A percentile compares a stretch with the other conserved stretches of the same genome.
Conservation (phyloP, 2,888 invertebrate species). For the Lissonota sp. region DNA sequence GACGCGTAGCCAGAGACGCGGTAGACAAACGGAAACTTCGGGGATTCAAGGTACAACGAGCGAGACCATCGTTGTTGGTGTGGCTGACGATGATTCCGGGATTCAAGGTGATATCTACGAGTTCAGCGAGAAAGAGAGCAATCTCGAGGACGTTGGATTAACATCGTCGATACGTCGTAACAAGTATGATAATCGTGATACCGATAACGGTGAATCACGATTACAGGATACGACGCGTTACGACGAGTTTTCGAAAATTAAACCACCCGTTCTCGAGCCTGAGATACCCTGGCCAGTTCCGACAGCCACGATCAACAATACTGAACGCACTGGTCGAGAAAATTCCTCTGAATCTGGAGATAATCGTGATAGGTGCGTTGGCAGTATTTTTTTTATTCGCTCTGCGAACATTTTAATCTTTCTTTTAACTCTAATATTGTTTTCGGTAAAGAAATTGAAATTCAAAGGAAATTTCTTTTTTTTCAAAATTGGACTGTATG, state of each 20-base stretch:
- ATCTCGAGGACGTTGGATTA: constrained; percentile 77
- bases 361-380: constrained; percentile 73
- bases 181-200: constrained; percentile 74
- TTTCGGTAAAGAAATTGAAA: too few relatives aligned
- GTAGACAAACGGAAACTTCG: constrained; percentile 64
- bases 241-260: constrained; percentile 72
- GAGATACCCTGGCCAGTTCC: constrained; percentile 76
- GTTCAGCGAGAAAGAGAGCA: constrained; percentile 84
- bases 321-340: constrained; percentile 68
- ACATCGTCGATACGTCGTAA: constrained; percentile 77
- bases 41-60: constrained; percentile 14
- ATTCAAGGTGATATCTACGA: constrained; percentile 85
- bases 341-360: constrained; percentile 69
- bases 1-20: constrained; percentile 79
- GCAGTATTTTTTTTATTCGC: not conserved
- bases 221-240: constrained; percentile 71
- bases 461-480: too few relatives aligned
- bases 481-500: too few relatives aligned
- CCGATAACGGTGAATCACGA: constrained; percentile 70
- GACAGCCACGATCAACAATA: constrained; percentile 46
- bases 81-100: constrained; percentile 82
- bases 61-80: constrained; percentile 74
- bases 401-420: too few relatives aligned
- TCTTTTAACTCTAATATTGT: too few relatives aligned
- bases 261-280: constrained; percentile 75